These are phyloP conservation scores for Athalia cordata DNA, from an alignment of 2,888 invertebrate genomes.

Conservation along the genomic window DNA sequence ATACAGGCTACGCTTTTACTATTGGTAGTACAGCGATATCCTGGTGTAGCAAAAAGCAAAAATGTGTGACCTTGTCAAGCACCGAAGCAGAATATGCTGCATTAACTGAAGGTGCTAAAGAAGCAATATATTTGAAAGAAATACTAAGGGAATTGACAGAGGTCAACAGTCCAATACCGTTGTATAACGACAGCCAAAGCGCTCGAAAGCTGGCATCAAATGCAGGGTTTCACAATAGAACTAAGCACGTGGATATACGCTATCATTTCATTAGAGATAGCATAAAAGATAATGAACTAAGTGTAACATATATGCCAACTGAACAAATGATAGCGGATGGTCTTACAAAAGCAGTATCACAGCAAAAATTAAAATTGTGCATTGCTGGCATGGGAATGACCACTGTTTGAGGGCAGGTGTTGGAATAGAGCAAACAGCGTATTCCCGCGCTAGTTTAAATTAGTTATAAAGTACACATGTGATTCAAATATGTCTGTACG, in stretches of 20 bases:
- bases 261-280: constrained; percentile 15
- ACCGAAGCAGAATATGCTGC: constrained; percentile 30
- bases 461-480: no score
- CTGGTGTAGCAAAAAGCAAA: constrained; percentile 39
- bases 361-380: constrained; percentile 9
- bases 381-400: not conserved
- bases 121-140: constrained; percentile 17
- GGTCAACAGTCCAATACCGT: not conserved
- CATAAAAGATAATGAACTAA: not conserved
- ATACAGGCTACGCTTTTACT: constrained; percentile 33
- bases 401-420: constrained; percentile 15
- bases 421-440: not conserved
- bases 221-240: constrained; percentile 11
- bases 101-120: constrained; percentile 12
- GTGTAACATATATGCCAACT: not conserved
- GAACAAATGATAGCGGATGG: constrained; percentile 18
- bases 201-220: constrained; percentile 20
- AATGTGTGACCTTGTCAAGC: constrained; percentile 9
- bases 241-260: constrained; percentile 11
- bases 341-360: constrained; percentile 6
- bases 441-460: no score
- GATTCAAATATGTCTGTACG: no score
- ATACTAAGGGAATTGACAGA: constrained; percentile 3
- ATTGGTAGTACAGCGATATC: not conserved
- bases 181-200: constrained; percentile 38